Evolutionary conservation across 2,797 vertebrate genomes (phyloP).

Genomic region (Pterois miles): DNA sequence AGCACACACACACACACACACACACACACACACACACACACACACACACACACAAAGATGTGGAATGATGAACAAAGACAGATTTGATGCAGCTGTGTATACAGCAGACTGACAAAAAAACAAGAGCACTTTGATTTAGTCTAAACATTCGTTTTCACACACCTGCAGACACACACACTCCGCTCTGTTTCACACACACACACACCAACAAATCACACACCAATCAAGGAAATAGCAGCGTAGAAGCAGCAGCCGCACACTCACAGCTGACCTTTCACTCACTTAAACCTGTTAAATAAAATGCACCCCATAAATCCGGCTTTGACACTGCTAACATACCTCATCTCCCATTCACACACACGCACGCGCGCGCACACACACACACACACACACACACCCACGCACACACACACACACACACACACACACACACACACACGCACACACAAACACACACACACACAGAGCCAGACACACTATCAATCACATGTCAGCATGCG

Average conservation of each 20-base stretch:
- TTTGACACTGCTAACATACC: slow-evolving; percentile 51
- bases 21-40: slow-evolving; percentile 15
- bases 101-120: slow-evolving; percentile 27
- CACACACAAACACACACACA: slow-evolving; percentile 1
- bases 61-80: slow-evolving; percentile 36
- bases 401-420: slow-evolving; percentile 13
- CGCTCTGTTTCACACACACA: background rate
- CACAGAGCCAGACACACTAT: slow-evolving; percentile 20
- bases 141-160: slow-evolving; percentile 44
- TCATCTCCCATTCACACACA: slow-evolving; percentile 33
- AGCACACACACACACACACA: slow-evolving; percentile 30
- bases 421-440: slow-evolving; percentile 1
- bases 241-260: slow-evolving; percentile 34
- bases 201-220: slow-evolving; percentile 42
- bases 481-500: slow-evolving; percentile 44
- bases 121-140: slow-evolving; percentile 47
- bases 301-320: slow-evolving; percentile 66
- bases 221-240: slow-evolving; percentile 66
- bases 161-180: slow-evolving; percentile 32
- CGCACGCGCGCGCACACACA: slow-evolving; percentile 7
- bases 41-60: slow-evolving; percentile 4
- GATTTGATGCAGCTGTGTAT: slow-evolving; percentile 49
- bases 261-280: slow-evolving; percentile 72
- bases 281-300: slow-evolving; percentile 78
- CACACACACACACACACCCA: background rate